Evolutionary conservation across 2,888 invertebrate species (phyloP), one percentile per base, ranked within the genome.

Genomic region (Platyscelio sp.): DNA sequence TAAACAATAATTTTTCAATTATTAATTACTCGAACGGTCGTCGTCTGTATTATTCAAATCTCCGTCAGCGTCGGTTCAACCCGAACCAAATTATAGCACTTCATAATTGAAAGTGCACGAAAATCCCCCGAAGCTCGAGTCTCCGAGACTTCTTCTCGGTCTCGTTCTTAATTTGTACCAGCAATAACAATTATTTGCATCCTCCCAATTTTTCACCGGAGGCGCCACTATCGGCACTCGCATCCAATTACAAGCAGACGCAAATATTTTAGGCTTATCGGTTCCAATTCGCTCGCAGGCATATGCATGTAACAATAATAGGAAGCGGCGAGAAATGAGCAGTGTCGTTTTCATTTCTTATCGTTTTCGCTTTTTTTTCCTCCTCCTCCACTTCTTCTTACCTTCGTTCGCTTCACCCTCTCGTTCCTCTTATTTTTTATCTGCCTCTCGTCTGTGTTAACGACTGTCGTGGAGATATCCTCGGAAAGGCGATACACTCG

Each of bases 181-280:
- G 80, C 60, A 80, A 80, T 80, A 80, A 80, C 74, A 74, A 74
- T 80, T 74, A 80, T 80, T 80, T 74, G 63, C 67, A 40, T 80
- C 38, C 46, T 46, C 51, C 13, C 60, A 81, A 81, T 81, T 81
- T 81, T 81, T 81, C 81, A 81, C 70, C 70, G 63, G 49, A 71
- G 75, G 81, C 81, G 81, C 81, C 81, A 76, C 76, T 82, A 82
- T 82, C 81, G 63, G 65, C 58, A n/a, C 71, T 63, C 61, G 63
- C 40, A 82, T 76, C 81, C 81, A 82, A 82, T 82, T 82, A 82
- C 81, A 76, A 61, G 38, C 63, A 20, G 71, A 40, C 75, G 63
- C 65, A 20, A 82, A 75, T 81, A 81, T 70, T 63, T 75, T 70
- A 68, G n/a, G 61, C 75, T 80, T 80, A 80, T 80, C 80, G 29